Conservation (phyloP, 2,888 invertebrate genomes). For the Microctonus brassicae region DNA sequence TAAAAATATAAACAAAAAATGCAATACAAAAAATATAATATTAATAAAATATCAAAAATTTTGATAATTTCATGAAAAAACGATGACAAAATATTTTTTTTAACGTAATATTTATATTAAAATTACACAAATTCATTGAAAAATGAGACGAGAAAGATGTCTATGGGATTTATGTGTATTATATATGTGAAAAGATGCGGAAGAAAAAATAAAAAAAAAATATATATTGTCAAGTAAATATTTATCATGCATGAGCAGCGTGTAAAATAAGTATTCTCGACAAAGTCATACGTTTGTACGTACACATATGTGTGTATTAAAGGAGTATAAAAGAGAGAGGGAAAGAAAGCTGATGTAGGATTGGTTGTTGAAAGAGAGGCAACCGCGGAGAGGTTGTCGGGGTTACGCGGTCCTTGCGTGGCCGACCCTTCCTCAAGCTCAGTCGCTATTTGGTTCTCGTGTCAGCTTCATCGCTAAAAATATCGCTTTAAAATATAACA, state of each 20-base stretch:
- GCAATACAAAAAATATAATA: no score
- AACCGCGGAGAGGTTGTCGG: slow-evolving; percentile 37
- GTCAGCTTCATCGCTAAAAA: neutral
- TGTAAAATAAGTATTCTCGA: slow-evolving; percentile 14
- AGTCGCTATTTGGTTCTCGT: slow-evolving; percentile 44
- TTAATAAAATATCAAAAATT: no score
- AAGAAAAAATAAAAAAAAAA: neutral
- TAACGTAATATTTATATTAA: no score
- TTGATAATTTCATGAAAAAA: no score
- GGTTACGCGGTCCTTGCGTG: slow-evolving; percentile 42
- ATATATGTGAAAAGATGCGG: neutral
- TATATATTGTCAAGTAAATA: neutral
- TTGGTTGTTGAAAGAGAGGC: slow-evolving; percentile 30
- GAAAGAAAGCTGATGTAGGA: slow-evolving; percentile 29
- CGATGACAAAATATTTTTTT: no score
- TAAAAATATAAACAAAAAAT: no score
- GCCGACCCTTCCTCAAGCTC: slow-evolving; percentile 39
- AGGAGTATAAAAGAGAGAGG: neutral
- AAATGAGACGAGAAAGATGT: no score
- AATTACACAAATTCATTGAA: no score
- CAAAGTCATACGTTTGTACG: no score
- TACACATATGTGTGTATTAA: neutral
- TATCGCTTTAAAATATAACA: neutral
- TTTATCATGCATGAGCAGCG: neutral
- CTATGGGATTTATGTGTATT: neutral